These are phyloP conservation scores for Drosophila meridiana DNA, from an alignment of 2,888 invertebrate genomes.

Conservation along the genomic window DNA sequence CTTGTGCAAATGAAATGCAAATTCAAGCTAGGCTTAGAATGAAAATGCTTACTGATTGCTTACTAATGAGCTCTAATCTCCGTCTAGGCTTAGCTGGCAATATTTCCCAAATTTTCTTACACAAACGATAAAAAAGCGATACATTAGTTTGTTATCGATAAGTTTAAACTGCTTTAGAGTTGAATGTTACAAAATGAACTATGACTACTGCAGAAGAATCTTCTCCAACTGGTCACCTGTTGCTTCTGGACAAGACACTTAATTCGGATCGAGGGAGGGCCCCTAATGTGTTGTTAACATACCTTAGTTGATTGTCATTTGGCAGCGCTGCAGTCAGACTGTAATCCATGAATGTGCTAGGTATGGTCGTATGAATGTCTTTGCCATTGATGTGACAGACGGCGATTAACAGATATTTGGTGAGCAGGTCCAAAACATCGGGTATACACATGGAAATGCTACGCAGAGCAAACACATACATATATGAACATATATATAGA, in stretches of 20 bases:
- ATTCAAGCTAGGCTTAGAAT: too few species aligned
- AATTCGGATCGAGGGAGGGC: too few species aligned
- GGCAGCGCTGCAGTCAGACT: conserved; percentile 84
- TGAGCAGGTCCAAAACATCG: conserved; percentile 83
- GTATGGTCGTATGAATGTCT: conserved; percentile 82
- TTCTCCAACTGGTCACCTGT: neutral
- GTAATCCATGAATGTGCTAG: conserved; percentile 83
- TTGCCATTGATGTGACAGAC: conserved; percentile 84
- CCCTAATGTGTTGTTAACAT: conserved; percentile 23
- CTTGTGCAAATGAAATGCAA: too few species aligned
- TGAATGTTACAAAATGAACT: neutral
- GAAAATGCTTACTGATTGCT: too few species aligned
- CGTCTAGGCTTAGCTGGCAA: neutral
- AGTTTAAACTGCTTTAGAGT: neutral
- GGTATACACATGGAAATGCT: conserved; percentile 85
- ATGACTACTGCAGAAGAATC: neutral
- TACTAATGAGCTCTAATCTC: too few species aligned
- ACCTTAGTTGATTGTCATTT: conserved; percentile 85
- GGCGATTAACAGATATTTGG: conserved; percentile 84
- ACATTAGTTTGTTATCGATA: neutral
- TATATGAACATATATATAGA: neutral
- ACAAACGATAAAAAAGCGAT: neutral
- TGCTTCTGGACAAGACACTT: neutral
- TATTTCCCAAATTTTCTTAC: neutral
- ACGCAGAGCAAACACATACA: conserved; percentile 16